Base-by-base conservation (phyloP, 2,888 invertebrate species). In the Drosophila borealis region DNA sequence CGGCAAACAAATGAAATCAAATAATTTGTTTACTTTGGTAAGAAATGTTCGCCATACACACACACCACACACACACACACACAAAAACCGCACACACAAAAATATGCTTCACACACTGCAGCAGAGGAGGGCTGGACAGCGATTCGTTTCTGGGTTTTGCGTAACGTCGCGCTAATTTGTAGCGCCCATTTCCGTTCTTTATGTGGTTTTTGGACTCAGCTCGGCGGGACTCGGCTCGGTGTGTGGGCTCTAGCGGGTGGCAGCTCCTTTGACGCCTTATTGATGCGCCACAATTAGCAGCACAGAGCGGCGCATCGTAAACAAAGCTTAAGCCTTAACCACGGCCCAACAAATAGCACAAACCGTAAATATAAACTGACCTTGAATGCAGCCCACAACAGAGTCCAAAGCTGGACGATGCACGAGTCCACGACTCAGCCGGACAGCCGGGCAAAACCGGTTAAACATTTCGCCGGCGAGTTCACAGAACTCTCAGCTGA, bases 151-250 rank as follows among this genome's bases (percentile, higher is more conserved):
- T 29, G 29, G 29, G 29, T 8, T 29, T 29, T 29, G 29, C 29
- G 29, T 29, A 41, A 33, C 50, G 56, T 77, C 64, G 89, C 78
- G 85, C 72, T 88, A 85, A 85, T 85, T 85, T 89, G 89, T 86
- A 80, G 88, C 80, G 66, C 66, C 89, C 88, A 85, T 85, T 85
- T 85, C 89, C 89, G 89, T 82, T 89, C 78, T 85, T 83, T 74
- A 78, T 82, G 81, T 54, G 72, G 62, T 36, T 61, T 46, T 59
- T 29, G 14, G 11, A 19, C 6, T 54, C 34, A 41, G 48, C 49
- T 21, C 36, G 13, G 36, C 36, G 36, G 53, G 21, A 42, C 48
- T 57, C 17, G 74, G 60, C 64, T 37, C 41, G 53, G 60, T 19
- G 63, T 88, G 87, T 87, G 83, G 60, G 82, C 86, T 81, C 85